A percentile compares a stretch with the other conserved stretches of the same genome.
Evolutionary conservation across 2,888 invertebrate genomes (phyloP).

Genomic region (Zaprionus obscuricornis): DNA sequence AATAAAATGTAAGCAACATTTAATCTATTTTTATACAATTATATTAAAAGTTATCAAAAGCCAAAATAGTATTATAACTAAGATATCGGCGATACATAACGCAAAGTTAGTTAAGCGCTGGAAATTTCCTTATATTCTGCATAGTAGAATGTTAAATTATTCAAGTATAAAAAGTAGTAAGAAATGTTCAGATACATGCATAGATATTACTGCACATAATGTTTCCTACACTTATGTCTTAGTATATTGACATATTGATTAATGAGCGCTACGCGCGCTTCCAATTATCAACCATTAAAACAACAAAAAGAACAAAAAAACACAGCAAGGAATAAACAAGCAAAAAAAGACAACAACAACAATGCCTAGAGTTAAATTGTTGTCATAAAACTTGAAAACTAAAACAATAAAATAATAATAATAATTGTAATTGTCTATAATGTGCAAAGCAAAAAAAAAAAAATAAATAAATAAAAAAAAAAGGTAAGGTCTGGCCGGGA

Average conservation of each 20-base stretch:
- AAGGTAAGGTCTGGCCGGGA: not conserved
- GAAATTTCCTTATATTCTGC: no score
- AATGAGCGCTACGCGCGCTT: conserved; percentile 36
- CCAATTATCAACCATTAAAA: conserved; percentile 42
- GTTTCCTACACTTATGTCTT: not conserved
- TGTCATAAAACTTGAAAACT: conserved; percentile 59
- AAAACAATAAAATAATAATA: conserved; percentile 69
- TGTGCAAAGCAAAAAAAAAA: conserved; percentile 57
- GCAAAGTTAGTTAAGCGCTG: no score
- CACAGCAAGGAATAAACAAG: conserved; percentile 16
- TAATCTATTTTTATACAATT: no score
- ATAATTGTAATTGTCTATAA: conserved; percentile 65
- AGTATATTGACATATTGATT: conserved; percentile 41
- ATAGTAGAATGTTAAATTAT: no score
- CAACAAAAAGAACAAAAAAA: conserved; percentile 32
- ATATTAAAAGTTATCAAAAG: no score
- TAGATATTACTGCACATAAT: no score
- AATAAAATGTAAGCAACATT: no score
- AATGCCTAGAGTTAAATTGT: conserved; percentile 35
- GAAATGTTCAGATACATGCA: no score
- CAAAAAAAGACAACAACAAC: no score
- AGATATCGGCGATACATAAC: no score
- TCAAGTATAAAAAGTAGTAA: no score
- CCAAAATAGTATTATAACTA: no score
- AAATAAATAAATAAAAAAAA: conserved; percentile 14